Percentiles rank a stretch among this genome's conserved stretches.
These are phyloP conservation scores for Garra rufa DNA, from an alignment of 2,113 vertebrate genomes.

Conservation along the genomic window DNA sequence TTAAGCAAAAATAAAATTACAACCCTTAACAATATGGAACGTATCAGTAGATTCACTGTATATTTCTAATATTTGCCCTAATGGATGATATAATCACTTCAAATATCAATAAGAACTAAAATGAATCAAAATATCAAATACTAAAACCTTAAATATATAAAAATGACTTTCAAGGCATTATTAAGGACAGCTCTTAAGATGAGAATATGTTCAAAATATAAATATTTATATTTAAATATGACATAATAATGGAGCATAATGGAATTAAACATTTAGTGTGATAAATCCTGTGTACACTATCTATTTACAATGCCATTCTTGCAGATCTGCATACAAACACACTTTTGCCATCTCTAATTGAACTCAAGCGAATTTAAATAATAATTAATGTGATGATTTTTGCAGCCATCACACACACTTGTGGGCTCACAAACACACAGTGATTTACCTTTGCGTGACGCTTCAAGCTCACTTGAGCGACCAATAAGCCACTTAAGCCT, in stretches of 20 bases:
- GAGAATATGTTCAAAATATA: neutral
- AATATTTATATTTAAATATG: neutral
- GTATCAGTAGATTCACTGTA: neutral
- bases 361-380: constrained; percentile 43
- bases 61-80: neutral
- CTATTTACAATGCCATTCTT: constrained; percentile 10
- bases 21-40: neutral
- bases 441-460: constrained; percentile 25
- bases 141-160: neutral
- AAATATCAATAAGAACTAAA: too few species aligned
- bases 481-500: constrained; percentile 59
- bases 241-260: neutral
- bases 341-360: constrained; percentile 40
- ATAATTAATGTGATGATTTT: constrained; percentile 47
- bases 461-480: constrained; percentile 52
- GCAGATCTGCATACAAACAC: constrained; percentile 26
- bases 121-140: neutral
- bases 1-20: neutral
- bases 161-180: neutral
- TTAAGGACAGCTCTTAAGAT: neutral
- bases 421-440: constrained; percentile 19
- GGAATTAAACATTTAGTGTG: constrained; percentile 7
- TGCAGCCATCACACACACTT: constrained; percentile 8
- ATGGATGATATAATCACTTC: neutral
- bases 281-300: constrained; percentile 22